Evolutionary conservation across 2,113 vertebrate genomes (phyloP).

Genomic region (Astur gentilis): DNA sequence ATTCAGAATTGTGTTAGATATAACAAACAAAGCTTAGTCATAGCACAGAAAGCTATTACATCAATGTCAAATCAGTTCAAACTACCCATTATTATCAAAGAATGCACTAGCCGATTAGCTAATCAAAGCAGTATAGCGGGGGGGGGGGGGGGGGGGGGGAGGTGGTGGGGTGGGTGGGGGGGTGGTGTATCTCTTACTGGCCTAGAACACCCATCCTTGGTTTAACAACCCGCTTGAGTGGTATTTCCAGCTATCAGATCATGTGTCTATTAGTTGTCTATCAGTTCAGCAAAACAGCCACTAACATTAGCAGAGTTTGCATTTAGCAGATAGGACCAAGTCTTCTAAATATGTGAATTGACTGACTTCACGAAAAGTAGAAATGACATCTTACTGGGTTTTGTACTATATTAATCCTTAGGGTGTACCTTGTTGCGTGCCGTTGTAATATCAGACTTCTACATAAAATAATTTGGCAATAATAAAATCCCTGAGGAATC

Average conservation of each 20-base stretch:
- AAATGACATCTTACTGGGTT: not conserved
- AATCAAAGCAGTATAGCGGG: accelerated
- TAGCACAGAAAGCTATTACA: not conserved
- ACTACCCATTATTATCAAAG: not conserved
- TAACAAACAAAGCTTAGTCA: not conserved
- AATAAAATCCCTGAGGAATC: not conserved
- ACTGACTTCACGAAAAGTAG: not conserved
- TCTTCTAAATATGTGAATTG: not conserved
- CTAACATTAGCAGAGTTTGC: not conserved
- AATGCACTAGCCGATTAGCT: not conserved
- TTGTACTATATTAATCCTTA: not conserved
- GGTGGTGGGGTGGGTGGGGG: no score
- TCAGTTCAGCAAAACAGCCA: not conserved
- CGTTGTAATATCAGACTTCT: not conserved
- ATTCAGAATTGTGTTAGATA: not conserved
- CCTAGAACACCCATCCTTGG: not conserved
- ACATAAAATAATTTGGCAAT: not conserved
- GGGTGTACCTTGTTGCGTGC: not conserved
- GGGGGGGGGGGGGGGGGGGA: no score
- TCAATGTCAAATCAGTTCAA: not conserved
- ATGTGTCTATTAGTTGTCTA: no score
- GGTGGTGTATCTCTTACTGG: not conserved
- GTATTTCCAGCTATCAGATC: not conserved
- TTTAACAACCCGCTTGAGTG: not conserved
- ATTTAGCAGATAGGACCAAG: not conserved